Percentiles rank a stretch among this genome's conserved stretches.
phyloP scores from a whole-genome alignment of 1,140 invertebrate species.

The Arion vulgaris region DNA sequence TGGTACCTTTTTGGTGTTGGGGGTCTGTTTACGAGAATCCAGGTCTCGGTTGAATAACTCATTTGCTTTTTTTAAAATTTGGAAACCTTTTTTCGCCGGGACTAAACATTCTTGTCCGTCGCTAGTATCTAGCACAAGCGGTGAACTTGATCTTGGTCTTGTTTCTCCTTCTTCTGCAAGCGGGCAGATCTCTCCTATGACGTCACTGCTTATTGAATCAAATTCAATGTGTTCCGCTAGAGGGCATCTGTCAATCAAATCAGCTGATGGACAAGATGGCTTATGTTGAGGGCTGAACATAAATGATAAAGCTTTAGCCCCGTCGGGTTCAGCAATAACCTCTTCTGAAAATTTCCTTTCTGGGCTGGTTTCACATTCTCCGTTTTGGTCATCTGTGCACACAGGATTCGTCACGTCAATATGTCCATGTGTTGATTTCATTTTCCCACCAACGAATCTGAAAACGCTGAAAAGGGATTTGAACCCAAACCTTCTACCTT shows the following conservation, averaged over 20 bases:
- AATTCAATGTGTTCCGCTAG: background rate
- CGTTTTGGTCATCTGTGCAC: background rate
- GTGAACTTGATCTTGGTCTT: background rate
- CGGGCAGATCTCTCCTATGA: background rate
- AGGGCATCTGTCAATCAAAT: background rate
- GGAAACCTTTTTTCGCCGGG: background rate
- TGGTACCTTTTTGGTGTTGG: background rate
- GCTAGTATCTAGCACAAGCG: background rate
- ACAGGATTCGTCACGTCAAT: background rate
- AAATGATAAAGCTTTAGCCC: background rate
- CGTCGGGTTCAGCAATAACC: background rate
- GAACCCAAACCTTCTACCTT: conserved; percentile 23
- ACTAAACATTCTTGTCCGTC: too few relatives aligned
- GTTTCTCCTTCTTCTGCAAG: background rate
- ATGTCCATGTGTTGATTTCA: conserved; percentile 29
- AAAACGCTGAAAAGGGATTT: conserved; percentile 38
- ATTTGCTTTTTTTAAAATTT: conserved; percentile 10
- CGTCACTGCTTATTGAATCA: background rate
- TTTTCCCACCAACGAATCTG: conserved; percentile 43
- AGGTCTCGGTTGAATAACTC: background rate
- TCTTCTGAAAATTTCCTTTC: background rate
- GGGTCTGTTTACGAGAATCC: background rate
- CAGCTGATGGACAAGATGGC: background rate
- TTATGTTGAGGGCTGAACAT: background rate
- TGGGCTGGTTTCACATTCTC: background rate